Evolutionary conservation across 2,888 invertebrate genomes (phyloP).

Genomic region (Pollenia angustigena): DNA sequence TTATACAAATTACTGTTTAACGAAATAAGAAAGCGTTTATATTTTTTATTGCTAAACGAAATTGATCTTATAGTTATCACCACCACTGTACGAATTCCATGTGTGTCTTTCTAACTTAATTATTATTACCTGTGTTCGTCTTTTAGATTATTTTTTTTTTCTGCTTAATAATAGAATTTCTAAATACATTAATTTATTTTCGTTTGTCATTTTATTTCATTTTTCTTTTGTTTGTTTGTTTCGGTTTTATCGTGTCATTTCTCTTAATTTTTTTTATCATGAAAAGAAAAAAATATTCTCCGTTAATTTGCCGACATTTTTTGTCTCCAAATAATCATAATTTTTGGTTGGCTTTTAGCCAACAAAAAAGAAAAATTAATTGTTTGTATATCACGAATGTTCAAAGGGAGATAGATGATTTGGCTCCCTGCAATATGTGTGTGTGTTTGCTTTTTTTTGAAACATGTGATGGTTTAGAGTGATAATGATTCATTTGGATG

Average conservation of each 20-base stretch:
- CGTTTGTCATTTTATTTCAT: slow-evolving; percentile 28
- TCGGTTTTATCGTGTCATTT: slow-evolving; percentile 20
- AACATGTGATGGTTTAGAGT: slow-evolving; percentile 35
- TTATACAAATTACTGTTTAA: no score
- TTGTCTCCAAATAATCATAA: slow-evolving; percentile 41
- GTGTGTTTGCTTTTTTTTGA: background rate
- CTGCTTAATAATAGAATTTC: slow-evolving; percentile 24
- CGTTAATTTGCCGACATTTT: slow-evolving; percentile 46
- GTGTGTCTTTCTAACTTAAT: background rate
- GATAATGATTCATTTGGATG: slow-evolving; percentile 49
- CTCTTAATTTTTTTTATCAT: slow-evolving; percentile 8
- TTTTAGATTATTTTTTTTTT: background rate
- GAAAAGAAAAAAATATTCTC: background rate
- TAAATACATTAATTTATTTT: slow-evolving; percentile 24
- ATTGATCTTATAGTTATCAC: background rate
- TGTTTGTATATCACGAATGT: slow-evolving; percentile 9
- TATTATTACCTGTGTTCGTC: slow-evolving; percentile 35
- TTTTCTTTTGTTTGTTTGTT: slow-evolving; percentile 9
- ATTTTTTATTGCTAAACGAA: no score
- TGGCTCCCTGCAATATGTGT: background rate
- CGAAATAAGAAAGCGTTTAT: no score
- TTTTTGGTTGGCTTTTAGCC: slow-evolving; percentile 40
- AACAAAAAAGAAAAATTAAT: slow-evolving; percentile 27
- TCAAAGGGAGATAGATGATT: slow-evolving; percentile 10
- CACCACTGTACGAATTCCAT: slow-evolving; percentile 1